Conservation (phyloP, 2,113 vertebrate species). For the Barbus barbus region DNA sequence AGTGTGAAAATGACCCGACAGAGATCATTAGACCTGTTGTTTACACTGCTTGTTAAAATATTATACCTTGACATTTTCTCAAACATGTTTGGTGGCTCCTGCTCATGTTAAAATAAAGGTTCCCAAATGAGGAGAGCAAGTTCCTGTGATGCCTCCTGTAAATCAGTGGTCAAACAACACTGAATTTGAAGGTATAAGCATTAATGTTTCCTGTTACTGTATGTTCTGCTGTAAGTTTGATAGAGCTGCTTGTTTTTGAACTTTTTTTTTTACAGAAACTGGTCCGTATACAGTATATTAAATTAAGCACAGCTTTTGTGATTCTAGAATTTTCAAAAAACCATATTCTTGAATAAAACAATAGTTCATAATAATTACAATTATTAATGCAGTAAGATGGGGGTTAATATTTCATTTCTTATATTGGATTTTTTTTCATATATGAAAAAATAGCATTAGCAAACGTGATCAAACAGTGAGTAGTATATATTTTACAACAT, state of each 20-base stretch:
- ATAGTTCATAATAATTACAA: too few relatives aligned
- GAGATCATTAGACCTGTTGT: conserved; percentile 19
- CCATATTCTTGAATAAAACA: too few relatives aligned
- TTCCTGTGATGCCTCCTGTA: not conserved
- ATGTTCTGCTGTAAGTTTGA: not conserved
- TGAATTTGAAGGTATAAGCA: not conserved
- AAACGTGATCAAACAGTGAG: too few relatives aligned
- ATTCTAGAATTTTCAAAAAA: too few relatives aligned
- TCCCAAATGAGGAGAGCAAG: not conserved
- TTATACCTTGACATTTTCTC: not conserved
- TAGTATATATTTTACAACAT: too few relatives aligned
- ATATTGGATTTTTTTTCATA: too few relatives aligned
- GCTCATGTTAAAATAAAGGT: not conserved
- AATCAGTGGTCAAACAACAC: not conserved
- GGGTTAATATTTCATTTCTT: too few relatives aligned
- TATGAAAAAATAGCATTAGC: too few relatives aligned
- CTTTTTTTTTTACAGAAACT: not conserved
- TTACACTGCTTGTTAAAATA: conserved; percentile 32
- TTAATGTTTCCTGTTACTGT: not conserved
- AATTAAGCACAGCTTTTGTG: not conserved
- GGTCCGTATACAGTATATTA: not conserved
- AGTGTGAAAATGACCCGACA: not conserved
- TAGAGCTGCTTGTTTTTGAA: not conserved
- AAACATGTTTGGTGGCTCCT: not conserved
- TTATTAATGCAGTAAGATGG: too few relatives aligned